Base-by-base conservation (phyloP, 2,113 vertebrate genomes). In the Tetrax tetrax region DNA sequence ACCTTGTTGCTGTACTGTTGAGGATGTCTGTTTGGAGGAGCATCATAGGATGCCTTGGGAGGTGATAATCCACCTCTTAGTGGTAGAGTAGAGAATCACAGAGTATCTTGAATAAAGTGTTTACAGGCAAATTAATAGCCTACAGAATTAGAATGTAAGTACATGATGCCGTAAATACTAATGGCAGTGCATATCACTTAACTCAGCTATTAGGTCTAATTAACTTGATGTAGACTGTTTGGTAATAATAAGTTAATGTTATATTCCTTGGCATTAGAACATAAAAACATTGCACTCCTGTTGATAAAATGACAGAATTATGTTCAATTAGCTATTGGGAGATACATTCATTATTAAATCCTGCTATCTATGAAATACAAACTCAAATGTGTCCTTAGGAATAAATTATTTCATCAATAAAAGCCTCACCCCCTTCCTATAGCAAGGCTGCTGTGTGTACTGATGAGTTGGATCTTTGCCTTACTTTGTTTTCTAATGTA, bases 161-260 rank as follows among this genome's bases (percentile, higher is more conserved):
- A 33, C 45, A 14, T 11, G 66, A 9, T 81, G 35, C 45, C 0
- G 0, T 91, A 93, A 94, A 94, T 82, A 54, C 60, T 66, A 59
- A 78, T 51, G 50, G 61, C 47, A 91, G 31, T 37, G 56, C 29
- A 12, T 54, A 59, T 50, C 48, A 50, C 69, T 78, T 87, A 89
- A 38, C 45, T 72, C 51, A n/a, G 76, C 78, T 76, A 66, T 93
- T 94, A 93, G 74, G 51, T 70, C 70, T 93, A 75, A 96, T 95
- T 91, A 82, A 63, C n/a, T 89, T 66, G 51, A 63, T 68, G 61
- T 71, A 66, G 85, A 63, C 50, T 90, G 31, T 69, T 80, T 81
- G 71, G 29, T 78, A 75, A 72, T 87, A 74, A 89, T 47, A 96
- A 91, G 17, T 87, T 86, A 54, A 63, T 74, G 47, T 41, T 91